Evolutionary conservation across 2,113 vertebrate species (phyloP).

Genomic region (Amphiprion percula): DNA sequence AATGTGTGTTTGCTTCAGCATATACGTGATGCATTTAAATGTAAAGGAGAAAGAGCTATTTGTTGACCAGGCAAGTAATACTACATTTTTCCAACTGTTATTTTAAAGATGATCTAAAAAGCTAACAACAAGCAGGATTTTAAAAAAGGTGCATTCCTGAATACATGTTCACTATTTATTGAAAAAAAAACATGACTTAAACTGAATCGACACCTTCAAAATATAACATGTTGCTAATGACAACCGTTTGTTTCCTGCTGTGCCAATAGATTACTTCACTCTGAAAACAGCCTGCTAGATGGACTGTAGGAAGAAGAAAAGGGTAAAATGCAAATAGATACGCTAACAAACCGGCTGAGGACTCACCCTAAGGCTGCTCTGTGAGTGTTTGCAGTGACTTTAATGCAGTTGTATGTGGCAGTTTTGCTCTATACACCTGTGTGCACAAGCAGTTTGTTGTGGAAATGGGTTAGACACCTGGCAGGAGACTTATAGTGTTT

Average conservation of each 20-base stretch:
- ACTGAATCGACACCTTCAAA: background rate
- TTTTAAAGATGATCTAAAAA: background rate
- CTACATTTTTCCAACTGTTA: too few species aligned
- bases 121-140: background rate
- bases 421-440: constrained; percentile 15
- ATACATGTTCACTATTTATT: background rate
- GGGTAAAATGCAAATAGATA: constrained; percentile 39
- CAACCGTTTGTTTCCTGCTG: constrained; percentile 31
- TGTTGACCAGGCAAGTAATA: background rate
- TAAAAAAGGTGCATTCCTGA: background rate
- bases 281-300: constrained; percentile 24
- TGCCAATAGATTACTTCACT: constrained; percentile 33
- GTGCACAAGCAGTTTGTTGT: constrained; percentile 13
- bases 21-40: background rate
- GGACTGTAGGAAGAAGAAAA: constrained; percentile 9
- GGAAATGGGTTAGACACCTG: constrained; percentile 10
- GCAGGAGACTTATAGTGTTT: constrained; percentile 11
- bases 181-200: background rate
- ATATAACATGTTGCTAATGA: constrained; percentile 18
- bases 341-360: constrained; percentile 10
- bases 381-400: constrained; percentile 17
- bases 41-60: background rate
- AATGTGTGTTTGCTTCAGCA: background rate
- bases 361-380: constrained; percentile 8
- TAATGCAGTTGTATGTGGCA: constrained; percentile 3